A percentile compares a stretch with the other conserved stretches of the same genome.
These are phyloP conservation scores for Drosophila rubida DNA, from an alignment of 2,888 invertebrate species.

Conservation along the genomic window DNA sequence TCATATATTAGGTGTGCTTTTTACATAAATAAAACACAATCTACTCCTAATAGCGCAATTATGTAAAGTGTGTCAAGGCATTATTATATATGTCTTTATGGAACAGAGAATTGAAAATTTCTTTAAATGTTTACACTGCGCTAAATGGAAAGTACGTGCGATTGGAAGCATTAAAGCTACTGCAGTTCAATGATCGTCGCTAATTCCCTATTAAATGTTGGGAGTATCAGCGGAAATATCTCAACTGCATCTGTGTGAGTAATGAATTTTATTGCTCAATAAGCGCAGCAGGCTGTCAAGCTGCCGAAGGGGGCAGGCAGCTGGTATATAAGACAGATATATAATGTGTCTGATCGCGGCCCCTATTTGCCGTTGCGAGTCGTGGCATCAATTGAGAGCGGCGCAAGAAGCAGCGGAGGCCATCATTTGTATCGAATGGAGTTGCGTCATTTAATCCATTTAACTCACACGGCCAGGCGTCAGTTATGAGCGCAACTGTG, in stretches of 20 bases:
- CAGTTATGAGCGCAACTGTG: conserved; percentile 56
- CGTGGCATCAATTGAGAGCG: conserved; percentile 39
- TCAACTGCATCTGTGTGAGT: background rate
- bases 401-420: conserved; percentile 31
- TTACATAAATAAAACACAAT: too few relatives aligned
- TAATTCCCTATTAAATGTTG: background rate
- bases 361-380: conserved; percentile 48
- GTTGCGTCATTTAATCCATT: conserved; percentile 78
- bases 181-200: background rate
- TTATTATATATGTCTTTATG: too few relatives aligned
- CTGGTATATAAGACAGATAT: conserved; percentile 3
- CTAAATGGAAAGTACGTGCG: background rate
- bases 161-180: background rate
- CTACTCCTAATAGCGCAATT: too few relatives aligned
- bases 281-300: background rate
- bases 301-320: background rate
- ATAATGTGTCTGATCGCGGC: conserved; percentile 31
- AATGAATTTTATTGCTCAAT: conserved; percentile 2
- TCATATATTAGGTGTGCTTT: too few relatives aligned
- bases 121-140: too few relatives aligned
- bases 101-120: too few relatives aligned
- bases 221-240: background rate
- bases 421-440: conserved; percentile 69
- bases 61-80: too few relatives aligned
- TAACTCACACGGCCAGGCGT: conserved; percentile 55